Evolutionary conservation across 2,113 vertebrate genomes (phyloP), one percentile per base, ranked within the genome.

Genomic region (Hyperopisus bebe): DNA sequence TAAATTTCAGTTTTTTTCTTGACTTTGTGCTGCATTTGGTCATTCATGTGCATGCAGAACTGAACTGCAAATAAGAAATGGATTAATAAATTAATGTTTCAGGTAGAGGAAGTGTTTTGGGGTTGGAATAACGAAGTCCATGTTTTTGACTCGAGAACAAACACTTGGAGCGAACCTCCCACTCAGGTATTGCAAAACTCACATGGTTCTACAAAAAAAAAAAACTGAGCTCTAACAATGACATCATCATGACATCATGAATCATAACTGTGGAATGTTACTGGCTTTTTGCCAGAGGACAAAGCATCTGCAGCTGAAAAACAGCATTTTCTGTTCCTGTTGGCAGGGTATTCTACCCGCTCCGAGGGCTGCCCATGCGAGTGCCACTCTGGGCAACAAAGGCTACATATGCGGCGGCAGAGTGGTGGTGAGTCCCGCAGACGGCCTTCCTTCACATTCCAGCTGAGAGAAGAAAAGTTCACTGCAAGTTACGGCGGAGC

Each of bases 71-170:
- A 53, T 3, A 86, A 7, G 88, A 10, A 50, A 53, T 58, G 5
- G 1, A 27, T 11, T 7, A 2, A 42, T n/a, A 47, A 44, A 82
- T 91, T 83, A 92, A 9, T 89, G 93, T 90, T 8, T 70, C 44
- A 98, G 97, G 96, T 97, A 91, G 97, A 96, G 35, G 96, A 97
- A 86, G 94, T 98, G 88, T 97, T 97, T 93, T 98, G 97, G 97
- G 98, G 98, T 35, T 99, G 98, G 98, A 98, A 99, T 91, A 99
- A 98, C 58, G 98, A 99, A 91, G 96, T 98, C 91, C 97, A 99
- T 88, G 91, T 98, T 50, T 99, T 99, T 96, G 97, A 99, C 90
- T 97, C 97, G 74, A 92, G 90, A 46, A 94, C 94, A 83, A 92
- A 94, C 90, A 96, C 94, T 13, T 99, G 98, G 98, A 95, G 92